Evolutionary conservation across 1,140 invertebrate species (phyloP), one percentile per base, ranked within the genome.

Genomic region (Heliconius hewitsoni): DNA sequence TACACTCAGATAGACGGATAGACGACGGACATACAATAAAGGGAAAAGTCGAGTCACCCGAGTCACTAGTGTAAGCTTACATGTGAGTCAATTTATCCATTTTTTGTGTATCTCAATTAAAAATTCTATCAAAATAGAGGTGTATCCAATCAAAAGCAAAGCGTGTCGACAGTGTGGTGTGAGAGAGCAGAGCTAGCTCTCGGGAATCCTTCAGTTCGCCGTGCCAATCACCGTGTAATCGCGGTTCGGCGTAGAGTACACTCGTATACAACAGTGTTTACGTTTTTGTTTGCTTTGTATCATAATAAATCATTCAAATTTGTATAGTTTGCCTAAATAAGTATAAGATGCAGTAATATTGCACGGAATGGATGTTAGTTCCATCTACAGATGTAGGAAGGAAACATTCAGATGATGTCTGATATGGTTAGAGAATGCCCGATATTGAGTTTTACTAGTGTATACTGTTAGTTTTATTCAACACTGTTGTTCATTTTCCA

Each of bases 211-310:
- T 79, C 55, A 74, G 60, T 74, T 79, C 73, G 83, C 81, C 80
- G 79, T 83, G 85, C 85, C 84, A 87, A 89, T 87, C 80, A 77
- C 86, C 86, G 82, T 86, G 85, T 85, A 86, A 89, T 89, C 83
- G 81, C 39, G 73, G 79, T 52, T 52, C 50, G 60, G 42, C 76
- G 55, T 66, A 16, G 1, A 46, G 70, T 78, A 71, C 71, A 73
- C 71, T 72, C 37, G 37, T 39, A 23, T 39, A 39, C 37, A 6
- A 37, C 39, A 72, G 37, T 34, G 37, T 46, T 16, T 46, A 46
- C 42, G 3, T 37, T 34, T 8, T 71, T 18, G 16, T 71, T 34
- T 34, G 16, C 13, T 37, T 71, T 52, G 0, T 57, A 23, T 8
- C n/a, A 8, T 57, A 57, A n/a, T 52, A 18, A 19, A 46, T 46